Conservation (phyloP, 2,113 vertebrate genomes). For the Oenanthe oenanthe region DNA sequence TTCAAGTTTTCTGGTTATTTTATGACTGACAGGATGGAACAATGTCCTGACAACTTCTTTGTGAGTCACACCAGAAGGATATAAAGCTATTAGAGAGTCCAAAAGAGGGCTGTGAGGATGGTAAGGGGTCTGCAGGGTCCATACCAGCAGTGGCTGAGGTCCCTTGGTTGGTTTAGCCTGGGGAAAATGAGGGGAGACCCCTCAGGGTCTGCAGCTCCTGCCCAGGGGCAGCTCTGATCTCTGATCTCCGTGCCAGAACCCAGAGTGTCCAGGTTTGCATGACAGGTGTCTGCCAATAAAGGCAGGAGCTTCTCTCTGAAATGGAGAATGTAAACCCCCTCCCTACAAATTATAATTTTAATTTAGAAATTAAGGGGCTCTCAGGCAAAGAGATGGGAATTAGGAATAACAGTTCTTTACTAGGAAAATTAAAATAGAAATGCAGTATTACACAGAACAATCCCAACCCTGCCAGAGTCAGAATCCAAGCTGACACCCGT, state of each 20-base stretch:
- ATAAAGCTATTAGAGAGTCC: not conserved
- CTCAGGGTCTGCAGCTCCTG: not conserved
- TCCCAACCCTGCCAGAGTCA: no score
- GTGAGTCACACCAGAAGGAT: not conserved
- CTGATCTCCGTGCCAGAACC: not conserved
- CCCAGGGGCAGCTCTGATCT: not conserved
- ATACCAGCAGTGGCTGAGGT: not conserved
- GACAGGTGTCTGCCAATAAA: no score
- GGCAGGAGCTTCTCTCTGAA: no score
- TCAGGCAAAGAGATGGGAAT: no score
- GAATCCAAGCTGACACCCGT: no score
- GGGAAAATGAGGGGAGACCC: not conserved
- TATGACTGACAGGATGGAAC: accelerated
- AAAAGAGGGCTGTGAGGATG: not conserved
- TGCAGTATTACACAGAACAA: no score
- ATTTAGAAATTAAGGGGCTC: no score
- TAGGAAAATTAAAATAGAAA: no score
- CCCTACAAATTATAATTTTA: no score
- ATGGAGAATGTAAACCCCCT: no score
- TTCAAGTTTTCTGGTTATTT: not conserved
- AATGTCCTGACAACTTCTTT: accelerated
- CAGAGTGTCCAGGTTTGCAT: not conserved
- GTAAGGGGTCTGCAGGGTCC: not conserved
- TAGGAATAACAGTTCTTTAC: no score
- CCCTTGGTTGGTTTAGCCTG: not conserved